A percentile compares a stretch with the other conserved stretches of the same genome.
These are phyloP conservation scores for Sparidentex hasta DNA, from an alignment of 2,797 vertebrate species.

Conservation along the genomic window DNA sequence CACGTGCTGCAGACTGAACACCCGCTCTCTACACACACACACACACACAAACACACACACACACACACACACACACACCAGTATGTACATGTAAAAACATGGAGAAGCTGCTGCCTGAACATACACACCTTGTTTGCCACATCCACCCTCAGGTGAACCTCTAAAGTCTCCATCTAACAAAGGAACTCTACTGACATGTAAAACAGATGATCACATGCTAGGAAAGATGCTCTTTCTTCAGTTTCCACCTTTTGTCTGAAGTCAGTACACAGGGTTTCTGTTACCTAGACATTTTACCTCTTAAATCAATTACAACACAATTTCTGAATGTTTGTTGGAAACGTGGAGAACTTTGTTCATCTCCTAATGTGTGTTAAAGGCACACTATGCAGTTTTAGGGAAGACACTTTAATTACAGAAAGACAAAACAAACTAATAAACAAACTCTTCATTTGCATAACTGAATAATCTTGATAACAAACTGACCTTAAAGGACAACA, in stretches of 20 bases:
- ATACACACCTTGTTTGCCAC: slow-evolving; percentile 32
- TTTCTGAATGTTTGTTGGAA: slow-evolving; percentile 14
- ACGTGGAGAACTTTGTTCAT: slow-evolving; percentile 2
- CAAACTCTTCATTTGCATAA: too few species aligned
- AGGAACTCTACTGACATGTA: slow-evolving; percentile 28
- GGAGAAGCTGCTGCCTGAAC: slow-evolving; percentile 44
- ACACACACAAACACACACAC: neutral
- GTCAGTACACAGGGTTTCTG: neutral
- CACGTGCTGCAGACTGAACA: slow-evolving; percentile 80
- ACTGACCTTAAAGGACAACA: too few species aligned
- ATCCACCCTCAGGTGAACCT: slow-evolving; percentile 50
- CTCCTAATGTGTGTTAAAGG: slow-evolving; percentile 6
- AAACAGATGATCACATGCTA: slow-evolving; percentile 10
- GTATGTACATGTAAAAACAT: slow-evolving; percentile 33
- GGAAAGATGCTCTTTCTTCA: slow-evolving; percentile 19
- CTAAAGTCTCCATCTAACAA: slow-evolving; percentile 34
- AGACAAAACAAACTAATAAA: too few species aligned
- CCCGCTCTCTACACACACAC: slow-evolving; percentile 5
- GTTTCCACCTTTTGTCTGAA: slow-evolving; percentile 11
- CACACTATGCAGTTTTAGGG: too few species aligned
- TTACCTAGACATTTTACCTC: neutral
- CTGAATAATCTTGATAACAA: too few species aligned
- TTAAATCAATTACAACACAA: slow-evolving; percentile 10
- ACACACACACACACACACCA: slow-evolving; percentile 30
- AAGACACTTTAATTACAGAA: too few species aligned